Evolutionary conservation across 2,888 invertebrate genomes (phyloP), one percentile per base, ranked within the genome.

Genomic region (Neoaliturus tenellus): DNA sequence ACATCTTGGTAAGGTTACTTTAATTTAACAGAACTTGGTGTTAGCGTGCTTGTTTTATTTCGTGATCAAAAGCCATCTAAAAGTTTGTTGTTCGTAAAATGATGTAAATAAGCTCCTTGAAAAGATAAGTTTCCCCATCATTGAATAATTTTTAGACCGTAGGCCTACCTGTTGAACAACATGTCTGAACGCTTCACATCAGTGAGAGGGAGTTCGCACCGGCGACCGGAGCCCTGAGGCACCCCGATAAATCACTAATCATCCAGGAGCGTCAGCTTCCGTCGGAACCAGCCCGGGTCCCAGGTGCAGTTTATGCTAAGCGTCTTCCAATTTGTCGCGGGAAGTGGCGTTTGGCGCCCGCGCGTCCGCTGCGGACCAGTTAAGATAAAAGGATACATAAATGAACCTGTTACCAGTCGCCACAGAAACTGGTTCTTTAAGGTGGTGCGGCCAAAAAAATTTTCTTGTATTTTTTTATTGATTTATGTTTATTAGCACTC

Each of bases 341-440:
- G 14, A 51, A 51, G 23, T 23, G 51, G 51, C 44, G 55, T 6
- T 23, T 23, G 51, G 51, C 44, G 55, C 20, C 55, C 3, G 55
- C 20, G 23, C 6, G 23, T 55, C 55, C 55, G 55, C 17, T 48
- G 8, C 51, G 51, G 20, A 51, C 8, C 51, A 28, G 62, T 62
- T 20, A 20, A 62, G 62, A 62, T 62, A 62, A 62, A 44, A 17
- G 62, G 62, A 62, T 51, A 51, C 62, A 31, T 62, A 62, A 62
- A 62, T 31, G 62, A 62, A 62, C 31, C 62, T 28, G 62, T 31
- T 28, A 28, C 62, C 44, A 44, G 44, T 44, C 12, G 44, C 1
- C 62, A 62, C 62, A 35, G 48, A 48, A 55, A 62, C 62, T 62
- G 62, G 62, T 62, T 62, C 28, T 31, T 8, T 39, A 39, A 39